Base-by-base conservation (phyloP, 2,797 vertebrate species). In the Rhynchonycteris naso region DNA sequence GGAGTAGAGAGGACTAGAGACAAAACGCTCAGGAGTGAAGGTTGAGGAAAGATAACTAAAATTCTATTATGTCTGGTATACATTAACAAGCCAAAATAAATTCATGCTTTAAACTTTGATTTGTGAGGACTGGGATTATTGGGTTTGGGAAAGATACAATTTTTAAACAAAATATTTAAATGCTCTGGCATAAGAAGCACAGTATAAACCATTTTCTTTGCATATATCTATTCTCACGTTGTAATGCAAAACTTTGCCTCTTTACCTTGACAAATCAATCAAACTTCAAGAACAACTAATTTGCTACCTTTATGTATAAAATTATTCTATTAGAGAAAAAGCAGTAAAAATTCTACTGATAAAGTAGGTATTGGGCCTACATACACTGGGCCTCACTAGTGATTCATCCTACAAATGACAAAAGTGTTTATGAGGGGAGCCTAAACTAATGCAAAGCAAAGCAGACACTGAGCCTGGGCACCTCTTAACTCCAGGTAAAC, bases 21-120 rank as follows among this genome's bases (percentile, higher is more conserved):
- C 8, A 93, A 94, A 74, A 87, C 54, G 54, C 59, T 95, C 47
- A 78, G 56, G 16, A 90, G 47, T 71, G 21, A 33, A 90, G 43
- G 22, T n/a, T 33, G 82, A 86, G 66, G 35, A 30, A 72, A 90
- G 80, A 75, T 18, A 56, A 71, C 21, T 24, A 69, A 74, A 87
- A 61, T 58, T 83, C 83, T 93, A 4, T 58, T 52, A 50, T 15
- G 2, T 71, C 47, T 72, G 59, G 21, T 8, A 52, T 50, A 16
- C 54, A 52, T 71, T 78, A 74, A 84, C 2, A 43, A 69, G n/a
- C 22, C 63, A 82, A 69, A 93, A 79, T 87, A 79, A 96, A 95
- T 12, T 75, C 26, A 47, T 13, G 82, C n/a, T 61, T 58, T 87
- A 38, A 94, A 69, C 5, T 97, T 92, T 56, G 66, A 87, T 81